Base-by-base conservation (phyloP, 2,888 invertebrate species). In the Mechanitis mazaeus region DNA sequence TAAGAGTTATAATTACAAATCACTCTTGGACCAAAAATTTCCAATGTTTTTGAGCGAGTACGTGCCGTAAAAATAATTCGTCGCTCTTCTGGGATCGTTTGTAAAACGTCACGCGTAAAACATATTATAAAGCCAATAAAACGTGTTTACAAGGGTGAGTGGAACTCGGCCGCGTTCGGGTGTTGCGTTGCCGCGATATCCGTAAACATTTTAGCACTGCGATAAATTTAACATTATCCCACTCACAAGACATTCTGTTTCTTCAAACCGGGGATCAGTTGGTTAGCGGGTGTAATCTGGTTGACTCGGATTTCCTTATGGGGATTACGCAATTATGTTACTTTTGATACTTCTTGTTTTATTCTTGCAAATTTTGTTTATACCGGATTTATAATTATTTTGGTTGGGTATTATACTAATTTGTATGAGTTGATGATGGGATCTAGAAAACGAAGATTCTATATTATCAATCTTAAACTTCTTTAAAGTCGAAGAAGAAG, bases 111-210 rank as follows among this genome's bases (percentile, higher is more conserved):
- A 89, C 89, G 88, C 88, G 89, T 90, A 88, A 88, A 90, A 89
- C 90, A 89, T 90, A 89, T 90, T 89, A 89, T 89, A 90, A 90
- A 89, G 87, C 89, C 89, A 89, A 89, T 90, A 90, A 90, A 90
- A 88, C 87, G 89, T 88, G 90, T 90, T 90, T 89, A 90, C 88
- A 89, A 87, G 89, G 88, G 88, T 85, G 89, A 86, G 84, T 83
- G 80, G 83, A 79, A 83, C 83, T 83, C 82, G 83, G 77, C 76
- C 77, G 75, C 77, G 76, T 77, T 74, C 65, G 68, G 69, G 64
- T 58, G 69, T 64, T 58, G 69, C 71, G 79, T 77, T 77, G 75
- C 81, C 82, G 80, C 81, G 84, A 85, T 88, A 88, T 87, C 85
- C 87, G 87, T 88, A 87, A 88, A 89, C 87, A 88, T 88, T 89